These are phyloP conservation scores for Ruditapes philippinarum DNA, from an alignment of 1,140 invertebrate genomes.

Conservation along the genomic window DNA sequence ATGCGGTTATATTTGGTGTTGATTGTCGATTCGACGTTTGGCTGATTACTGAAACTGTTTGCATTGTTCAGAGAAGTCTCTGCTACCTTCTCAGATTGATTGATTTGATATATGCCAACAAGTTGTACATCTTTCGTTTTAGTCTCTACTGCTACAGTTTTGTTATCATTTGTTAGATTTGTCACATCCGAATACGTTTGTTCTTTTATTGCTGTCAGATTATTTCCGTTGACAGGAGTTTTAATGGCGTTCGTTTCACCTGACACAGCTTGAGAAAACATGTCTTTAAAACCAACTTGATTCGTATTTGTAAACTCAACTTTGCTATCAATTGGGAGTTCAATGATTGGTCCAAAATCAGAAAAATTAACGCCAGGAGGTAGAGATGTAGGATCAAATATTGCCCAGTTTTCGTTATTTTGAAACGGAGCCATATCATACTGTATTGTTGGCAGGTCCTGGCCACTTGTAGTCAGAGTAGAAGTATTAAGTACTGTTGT, in stretches of 20 bases:
- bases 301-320: conserved; percentile 42
- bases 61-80: background rate
- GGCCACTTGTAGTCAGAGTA: background rate
- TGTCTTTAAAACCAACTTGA: conserved; percentile 22
- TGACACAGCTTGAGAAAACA: conserved; percentile 20
- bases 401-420: conserved; percentile 57
- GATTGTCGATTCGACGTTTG: background rate
- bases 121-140: background rate
- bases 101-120: background rate
- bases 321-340: conserved; percentile 33
- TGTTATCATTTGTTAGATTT: no score
- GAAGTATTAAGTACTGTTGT: background rate
- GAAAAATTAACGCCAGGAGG: conserved; percentile 21
- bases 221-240: no score
- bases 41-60: background rate
- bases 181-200: no score
- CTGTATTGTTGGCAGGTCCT: background rate
- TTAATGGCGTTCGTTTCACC: background rate
- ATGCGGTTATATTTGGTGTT: background rate
- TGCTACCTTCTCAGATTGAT: background rate
- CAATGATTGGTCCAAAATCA: conserved; percentile 55
- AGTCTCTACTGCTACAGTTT: no score
- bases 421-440: conserved; percentile 58
- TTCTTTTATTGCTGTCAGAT: background rate
- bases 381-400: conserved; percentile 51